Percentiles rank a stretch among this genome's conserved stretches.
These are phyloP conservation scores for Azorinus chamasolen DNA, from an alignment of 2,888 invertebrate species.

Conservation along the genomic window DNA sequence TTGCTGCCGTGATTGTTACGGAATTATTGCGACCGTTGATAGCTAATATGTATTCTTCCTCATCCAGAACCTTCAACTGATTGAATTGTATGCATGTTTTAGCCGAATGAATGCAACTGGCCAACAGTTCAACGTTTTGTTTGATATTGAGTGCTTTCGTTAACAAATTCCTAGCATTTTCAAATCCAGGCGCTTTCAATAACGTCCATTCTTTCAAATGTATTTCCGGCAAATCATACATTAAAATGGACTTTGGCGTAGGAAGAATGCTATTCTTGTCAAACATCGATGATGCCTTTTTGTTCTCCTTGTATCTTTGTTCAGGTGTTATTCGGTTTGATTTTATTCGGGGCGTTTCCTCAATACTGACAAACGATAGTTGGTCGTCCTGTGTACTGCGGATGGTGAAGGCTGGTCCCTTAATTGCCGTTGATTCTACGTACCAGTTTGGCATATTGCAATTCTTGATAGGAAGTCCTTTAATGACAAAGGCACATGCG, in stretches of 20 bases:
- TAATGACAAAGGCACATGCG: too few species aligned
- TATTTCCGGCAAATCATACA: not conserved
- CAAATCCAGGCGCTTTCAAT: constrained; percentile 7
- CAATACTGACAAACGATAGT: constrained; percentile 15
- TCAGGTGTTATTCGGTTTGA: too few species aligned
- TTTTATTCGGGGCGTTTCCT: too few species aligned
- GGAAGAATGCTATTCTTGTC: constrained; percentile 20
- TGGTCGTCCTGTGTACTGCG: constrained; percentile 27
- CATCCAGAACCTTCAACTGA: not conserved
- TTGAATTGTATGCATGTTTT: not conserved
- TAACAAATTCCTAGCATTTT: constrained; percentile 5
- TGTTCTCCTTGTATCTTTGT: too few species aligned
- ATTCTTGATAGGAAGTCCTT: too few species aligned
- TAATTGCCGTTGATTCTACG: constrained; percentile 8
- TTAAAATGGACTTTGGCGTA: constrained; percentile 3
- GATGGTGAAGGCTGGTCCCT: constrained; percentile 9
- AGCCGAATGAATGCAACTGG: not conserved
- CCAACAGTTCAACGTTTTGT: not conserved
- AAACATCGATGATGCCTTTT: not conserved
- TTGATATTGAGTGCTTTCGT: constrained; percentile 16
- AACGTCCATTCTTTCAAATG: constrained; percentile 25
- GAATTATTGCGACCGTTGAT: constrained; percentile 38
- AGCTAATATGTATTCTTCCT: constrained; percentile 28
- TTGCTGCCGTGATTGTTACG: constrained; percentile 63
- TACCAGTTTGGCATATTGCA: constrained; percentile 52